phyloP scores from a whole-genome alignment of 2,888 invertebrate genomes.

The Rotaria socialis region DNA sequence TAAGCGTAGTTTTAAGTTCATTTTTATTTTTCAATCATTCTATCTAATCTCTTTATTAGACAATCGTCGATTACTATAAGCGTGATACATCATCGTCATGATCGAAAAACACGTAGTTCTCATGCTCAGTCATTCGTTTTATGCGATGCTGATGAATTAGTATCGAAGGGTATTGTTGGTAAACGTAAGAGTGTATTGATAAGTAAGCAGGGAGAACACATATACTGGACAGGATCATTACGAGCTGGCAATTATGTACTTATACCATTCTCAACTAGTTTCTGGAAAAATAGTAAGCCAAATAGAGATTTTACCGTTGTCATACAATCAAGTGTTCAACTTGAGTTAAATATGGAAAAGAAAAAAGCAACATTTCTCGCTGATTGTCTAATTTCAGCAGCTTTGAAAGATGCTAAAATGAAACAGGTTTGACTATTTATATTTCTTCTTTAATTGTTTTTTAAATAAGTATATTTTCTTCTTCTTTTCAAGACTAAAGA shows the following conservation, averaged over 20 bases:
- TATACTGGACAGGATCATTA: background rate
- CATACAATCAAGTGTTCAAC: background rate
- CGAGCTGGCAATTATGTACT: background rate
- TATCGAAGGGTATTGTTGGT: background rate
- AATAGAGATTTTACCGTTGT: background rate
- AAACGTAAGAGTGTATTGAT: background rate
- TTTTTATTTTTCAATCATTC: background rate
- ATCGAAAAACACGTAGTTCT: background rate
- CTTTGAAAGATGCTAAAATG: background rate
- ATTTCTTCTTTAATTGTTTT: background rate
- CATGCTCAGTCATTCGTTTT: background rate
- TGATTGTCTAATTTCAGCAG: slow-evolving; percentile 2
- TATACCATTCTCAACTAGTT: background rate
- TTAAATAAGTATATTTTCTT: too few species aligned
- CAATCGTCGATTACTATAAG: background rate
- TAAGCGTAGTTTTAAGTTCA: background rate
- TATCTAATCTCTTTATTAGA: background rate
- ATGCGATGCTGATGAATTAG: background rate
- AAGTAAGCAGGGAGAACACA: background rate
- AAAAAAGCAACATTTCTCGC: background rate
- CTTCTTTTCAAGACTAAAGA: too few species aligned
- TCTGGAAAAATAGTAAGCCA: background rate
- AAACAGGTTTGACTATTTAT: background rate
- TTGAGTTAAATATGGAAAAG: background rate
- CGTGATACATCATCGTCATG: background rate